These are phyloP conservation scores for Drosophila seclusa DNA, from an alignment of 2,888 invertebrate genomes.

Conservation along the genomic window DNA sequence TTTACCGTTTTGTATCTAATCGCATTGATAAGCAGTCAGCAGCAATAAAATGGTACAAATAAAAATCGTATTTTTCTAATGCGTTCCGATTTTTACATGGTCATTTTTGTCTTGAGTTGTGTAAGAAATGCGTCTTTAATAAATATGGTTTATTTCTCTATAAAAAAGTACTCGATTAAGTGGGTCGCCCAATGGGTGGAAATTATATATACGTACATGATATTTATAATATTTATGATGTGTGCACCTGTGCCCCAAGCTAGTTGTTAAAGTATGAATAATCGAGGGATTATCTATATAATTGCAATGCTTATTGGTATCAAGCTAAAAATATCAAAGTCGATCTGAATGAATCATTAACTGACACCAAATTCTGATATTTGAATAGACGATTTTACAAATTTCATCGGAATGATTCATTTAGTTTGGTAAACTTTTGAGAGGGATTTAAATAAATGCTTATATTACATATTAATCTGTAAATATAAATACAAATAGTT, in stretches of 20 bases:
- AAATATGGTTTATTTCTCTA: slow-evolving; percentile 52
- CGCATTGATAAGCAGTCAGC: slow-evolving; percentile 34
- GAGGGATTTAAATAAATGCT: rapidly evolving
- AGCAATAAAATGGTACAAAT: background rate
- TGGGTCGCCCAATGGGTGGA: background rate
- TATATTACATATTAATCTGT: background rate
- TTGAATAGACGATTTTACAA: background rate
- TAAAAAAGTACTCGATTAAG: slow-evolving; percentile 11
- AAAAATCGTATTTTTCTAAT: background rate
- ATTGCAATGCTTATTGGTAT: background rate
- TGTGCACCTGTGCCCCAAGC: slow-evolving; percentile 1
- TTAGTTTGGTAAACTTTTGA: background rate
- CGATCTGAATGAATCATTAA: background rate
- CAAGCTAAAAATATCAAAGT: background rate
- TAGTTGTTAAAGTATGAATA: background rate
- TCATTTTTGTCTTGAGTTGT: slow-evolving; percentile 42
- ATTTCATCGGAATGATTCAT: background rate
- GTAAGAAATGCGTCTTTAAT: slow-evolving; percentile 72
- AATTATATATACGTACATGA: background rate
- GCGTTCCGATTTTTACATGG: slow-evolving; percentile 32
- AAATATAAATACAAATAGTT: background rate
- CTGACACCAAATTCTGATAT: background rate
- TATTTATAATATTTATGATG: slow-evolving; percentile 13
- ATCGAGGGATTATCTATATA: slow-evolving; percentile 6
- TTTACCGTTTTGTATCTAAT: background rate